phyloP scores from a whole-genome alignment of 2,113 vertebrate genomes.

The Corythoichthys intestinalis region DNA sequence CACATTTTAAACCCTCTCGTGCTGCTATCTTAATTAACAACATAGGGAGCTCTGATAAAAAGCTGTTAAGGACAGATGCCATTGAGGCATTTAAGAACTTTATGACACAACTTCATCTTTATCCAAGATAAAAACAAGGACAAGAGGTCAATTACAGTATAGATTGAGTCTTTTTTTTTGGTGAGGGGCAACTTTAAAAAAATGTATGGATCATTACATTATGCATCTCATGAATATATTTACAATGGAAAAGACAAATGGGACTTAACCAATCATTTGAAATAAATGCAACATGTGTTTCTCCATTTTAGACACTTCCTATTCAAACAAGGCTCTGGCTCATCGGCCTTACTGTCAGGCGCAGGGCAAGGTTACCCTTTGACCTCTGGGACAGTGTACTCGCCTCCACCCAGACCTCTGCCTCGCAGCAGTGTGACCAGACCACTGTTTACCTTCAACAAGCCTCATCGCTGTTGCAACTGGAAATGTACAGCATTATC shows the following conservation, averaged over 20 bases:
- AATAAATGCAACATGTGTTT: slow-evolving; percentile 18
- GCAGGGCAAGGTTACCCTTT: slow-evolving; percentile 93
- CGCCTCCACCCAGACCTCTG: slow-evolving; percentile 90
- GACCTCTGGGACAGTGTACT: slow-evolving; percentile 94
- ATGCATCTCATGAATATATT: neutral
- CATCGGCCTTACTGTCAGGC: slow-evolving; percentile 90
- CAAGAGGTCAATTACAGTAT: neutral
- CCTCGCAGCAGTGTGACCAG: slow-evolving; percentile 92
- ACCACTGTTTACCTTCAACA: slow-evolving; percentile 94
- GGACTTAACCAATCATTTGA: neutral
- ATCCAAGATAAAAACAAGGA: neutral
- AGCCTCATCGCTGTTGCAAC: slow-evolving; percentile 95
- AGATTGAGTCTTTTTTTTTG: neutral
- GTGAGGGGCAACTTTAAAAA: neutral
- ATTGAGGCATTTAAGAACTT: neutral
- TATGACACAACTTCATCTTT: neutral
- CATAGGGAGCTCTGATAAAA: neutral
- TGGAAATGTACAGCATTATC: slow-evolving; percentile 97
- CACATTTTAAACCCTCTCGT: neutral
- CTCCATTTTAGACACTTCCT: slow-evolving; percentile 85
- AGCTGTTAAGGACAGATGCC: neutral
- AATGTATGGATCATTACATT: neutral
- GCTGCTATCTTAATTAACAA: slow-evolving; percentile 1
- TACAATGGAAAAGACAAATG: no score
- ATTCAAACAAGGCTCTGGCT: slow-evolving; percentile 94